A percentile compares a stretch with the other conserved stretches of the same genome.
Evolutionary conservation across 2,888 invertebrate genomes (phyloP).

Genomic region (Lissonota sp.): DNA sequence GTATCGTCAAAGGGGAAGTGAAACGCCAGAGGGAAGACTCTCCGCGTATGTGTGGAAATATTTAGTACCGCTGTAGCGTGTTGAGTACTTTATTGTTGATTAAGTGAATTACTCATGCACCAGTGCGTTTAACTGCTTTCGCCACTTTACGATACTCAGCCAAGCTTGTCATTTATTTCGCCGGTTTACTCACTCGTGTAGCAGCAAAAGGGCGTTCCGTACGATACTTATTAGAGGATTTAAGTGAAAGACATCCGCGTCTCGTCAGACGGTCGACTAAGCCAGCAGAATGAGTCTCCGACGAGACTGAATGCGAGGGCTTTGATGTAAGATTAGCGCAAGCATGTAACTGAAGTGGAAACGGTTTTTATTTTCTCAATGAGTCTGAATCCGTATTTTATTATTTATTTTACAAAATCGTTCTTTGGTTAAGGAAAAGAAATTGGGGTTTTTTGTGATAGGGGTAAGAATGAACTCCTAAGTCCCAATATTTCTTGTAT

Average conservation of each 20-base stretch:
- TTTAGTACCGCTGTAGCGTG: slow-evolving; percentile 4
- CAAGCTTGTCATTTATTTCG: background rate
- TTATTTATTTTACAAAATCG: too few species aligned
- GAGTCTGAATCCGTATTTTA: too few species aligned
- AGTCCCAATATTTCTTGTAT: too few species aligned
- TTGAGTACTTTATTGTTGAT: slow-evolving; percentile 34
- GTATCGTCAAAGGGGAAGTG: background rate
- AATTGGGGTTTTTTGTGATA: too few species aligned
- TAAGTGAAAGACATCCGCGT: slow-evolving; percentile 28
- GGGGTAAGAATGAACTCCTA: too few species aligned
- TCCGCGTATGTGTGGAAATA: background rate
- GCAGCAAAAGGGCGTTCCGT: background rate
- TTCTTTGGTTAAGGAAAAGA: too few species aligned
- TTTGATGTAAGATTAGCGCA: background rate
- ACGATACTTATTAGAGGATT: background rate
- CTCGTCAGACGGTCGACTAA: background rate
- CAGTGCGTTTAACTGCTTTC: slow-evolving; percentile 39
- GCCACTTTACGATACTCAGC: slow-evolving; percentile 41
- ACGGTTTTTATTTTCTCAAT: background rate
- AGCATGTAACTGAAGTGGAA: background rate
- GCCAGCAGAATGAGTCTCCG: slow-evolving; percentile 4
- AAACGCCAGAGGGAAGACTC: background rate
- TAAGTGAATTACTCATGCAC: slow-evolving; percentile 48
- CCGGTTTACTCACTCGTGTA: too few species aligned
- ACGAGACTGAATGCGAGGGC: background rate